phyloP scores from a whole-genome alignment of 1,140 invertebrate species.

The Panulirus ornatus region DNA sequence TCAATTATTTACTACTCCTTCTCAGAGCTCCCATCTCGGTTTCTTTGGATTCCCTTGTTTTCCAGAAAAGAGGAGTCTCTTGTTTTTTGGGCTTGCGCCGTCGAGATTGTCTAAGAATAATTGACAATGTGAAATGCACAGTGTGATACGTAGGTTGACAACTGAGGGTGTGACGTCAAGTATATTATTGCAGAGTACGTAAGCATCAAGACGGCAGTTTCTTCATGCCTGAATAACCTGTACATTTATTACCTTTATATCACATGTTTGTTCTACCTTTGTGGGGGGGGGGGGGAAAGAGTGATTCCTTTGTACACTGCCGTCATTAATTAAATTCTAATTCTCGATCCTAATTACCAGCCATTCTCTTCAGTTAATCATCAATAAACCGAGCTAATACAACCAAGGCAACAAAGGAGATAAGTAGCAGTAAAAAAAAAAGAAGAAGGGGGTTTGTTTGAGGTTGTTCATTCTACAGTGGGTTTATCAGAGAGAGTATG shows the following conservation, averaged over 20 bases:
- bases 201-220: too few relatives aligned
- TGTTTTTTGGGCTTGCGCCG: too few relatives aligned
- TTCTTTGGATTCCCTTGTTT: conserved; percentile 53
- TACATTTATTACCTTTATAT: conserved; percentile 8
- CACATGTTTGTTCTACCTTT: not conserved
- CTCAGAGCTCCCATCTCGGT: conserved; percentile 56
- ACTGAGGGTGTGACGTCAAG: too few relatives aligned
- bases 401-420: conserved; percentile 24
- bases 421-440: conserved; percentile 16
- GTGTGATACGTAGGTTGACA: too few relatives aligned
- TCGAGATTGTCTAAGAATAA: too few relatives aligned
- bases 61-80: too few relatives aligned
- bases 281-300: conserved; percentile 23
- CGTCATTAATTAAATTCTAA: conserved; percentile 51
- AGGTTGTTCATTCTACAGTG: not conserved
- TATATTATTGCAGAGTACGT: too few relatives aligned
- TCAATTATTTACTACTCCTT: conserved; percentile 66
- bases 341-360: conserved; percentile 35
- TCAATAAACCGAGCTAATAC: conserved; percentile 22
- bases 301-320: conserved; percentile 45
- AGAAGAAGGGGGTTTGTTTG: not conserved
- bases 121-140: too few relatives aligned
- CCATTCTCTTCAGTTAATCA: conserved; percentile 39
- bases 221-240: conserved; percentile 24
- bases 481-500: too few relatives aligned